Percentiles rank a stretch among this genome's conserved stretches.
Evolutionary conservation across 2,797 vertebrate genomes (phyloP).

Genomic region (Schizothorax lantsangensis): DNA sequence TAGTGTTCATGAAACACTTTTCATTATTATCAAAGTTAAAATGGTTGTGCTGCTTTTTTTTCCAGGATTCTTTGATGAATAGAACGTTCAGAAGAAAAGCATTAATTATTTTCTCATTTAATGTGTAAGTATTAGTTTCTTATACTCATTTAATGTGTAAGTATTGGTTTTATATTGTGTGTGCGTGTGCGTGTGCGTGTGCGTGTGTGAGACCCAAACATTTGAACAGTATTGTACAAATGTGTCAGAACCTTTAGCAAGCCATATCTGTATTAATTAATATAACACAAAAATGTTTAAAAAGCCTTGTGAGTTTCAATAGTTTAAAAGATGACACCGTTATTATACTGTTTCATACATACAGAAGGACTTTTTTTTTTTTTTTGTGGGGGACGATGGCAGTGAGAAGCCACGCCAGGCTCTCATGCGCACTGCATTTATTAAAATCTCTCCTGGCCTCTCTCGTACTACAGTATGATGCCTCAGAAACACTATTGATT

Average conservation of each 20-base stretch:
- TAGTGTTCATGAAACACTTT: too few species aligned
- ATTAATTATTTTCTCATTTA: too few species aligned
- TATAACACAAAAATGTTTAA: not conserved
- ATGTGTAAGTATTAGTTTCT: too few species aligned
- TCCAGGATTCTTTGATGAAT: too few species aligned
- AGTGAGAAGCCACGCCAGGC: constrained; percentile 55
- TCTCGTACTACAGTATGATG: constrained; percentile 70
- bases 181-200: too few species aligned
- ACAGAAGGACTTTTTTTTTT: constrained; percentile 32
- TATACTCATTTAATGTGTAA: too few species aligned
- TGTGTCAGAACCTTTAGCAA: not conserved
- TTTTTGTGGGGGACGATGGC: not conserved
- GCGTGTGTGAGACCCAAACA: too few species aligned
- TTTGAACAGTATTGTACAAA: not conserved
- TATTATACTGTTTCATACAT: constrained; percentile 22
- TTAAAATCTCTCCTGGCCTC: constrained; percentile 69
- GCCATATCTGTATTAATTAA: not conserved
- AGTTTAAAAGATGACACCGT: constrained; percentile 7
- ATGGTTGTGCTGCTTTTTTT: too few species aligned
- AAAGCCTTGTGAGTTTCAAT: not conserved
- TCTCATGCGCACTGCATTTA: constrained; percentile 63
- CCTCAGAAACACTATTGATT: constrained; percentile 82
- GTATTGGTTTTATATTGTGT: too few species aligned
- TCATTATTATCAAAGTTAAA: too few species aligned
- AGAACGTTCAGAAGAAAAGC: too few species aligned